phyloP scores from a whole-genome alignment of 2,113 vertebrate species.

The Tylochromis polylepis region DNA sequence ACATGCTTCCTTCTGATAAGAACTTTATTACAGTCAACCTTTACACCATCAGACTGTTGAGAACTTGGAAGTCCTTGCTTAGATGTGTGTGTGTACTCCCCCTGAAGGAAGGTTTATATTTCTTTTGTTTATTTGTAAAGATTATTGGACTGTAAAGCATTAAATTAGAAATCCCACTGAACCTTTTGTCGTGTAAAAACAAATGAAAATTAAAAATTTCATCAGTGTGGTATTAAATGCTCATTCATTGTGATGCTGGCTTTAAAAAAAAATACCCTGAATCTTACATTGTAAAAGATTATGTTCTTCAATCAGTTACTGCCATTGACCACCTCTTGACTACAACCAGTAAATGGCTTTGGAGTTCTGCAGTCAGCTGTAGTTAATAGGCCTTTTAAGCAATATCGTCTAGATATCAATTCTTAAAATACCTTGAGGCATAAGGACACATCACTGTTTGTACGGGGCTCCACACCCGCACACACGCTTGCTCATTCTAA shows the following conservation, averaged over 20 bases:
- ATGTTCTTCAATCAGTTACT: neutral
- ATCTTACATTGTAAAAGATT: neutral
- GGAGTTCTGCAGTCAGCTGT: slow-evolving; percentile 3
- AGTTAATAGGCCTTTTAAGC: slow-evolving; percentile 51
- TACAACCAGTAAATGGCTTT: neutral
- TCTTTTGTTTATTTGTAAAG: neutral
- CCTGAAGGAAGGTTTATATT: neutral
- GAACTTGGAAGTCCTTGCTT: neutral
- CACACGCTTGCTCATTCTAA: neutral
- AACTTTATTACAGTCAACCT: slow-evolving; percentile 15
- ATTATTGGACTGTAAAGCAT: neutral
- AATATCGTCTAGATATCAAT: slow-evolving; percentile 50
- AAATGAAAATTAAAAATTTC: neutral
- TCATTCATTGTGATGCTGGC: neutral
- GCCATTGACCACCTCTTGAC: neutral
- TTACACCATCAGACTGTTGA: neutral
- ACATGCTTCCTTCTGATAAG: slow-evolving; percentile 59
- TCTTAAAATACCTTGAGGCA: slow-evolving; percentile 48
- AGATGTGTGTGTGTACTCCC: neutral
- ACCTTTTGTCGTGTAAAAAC: neutral
- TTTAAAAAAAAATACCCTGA: neutral
- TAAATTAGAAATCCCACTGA: neutral
- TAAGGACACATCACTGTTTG: slow-evolving; percentile 28
- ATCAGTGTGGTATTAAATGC: neutral
- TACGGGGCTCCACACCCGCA: neutral